Evolutionary conservation across 2,797 vertebrate species (phyloP).

Genomic region (Coreius guichenoti): DNA sequence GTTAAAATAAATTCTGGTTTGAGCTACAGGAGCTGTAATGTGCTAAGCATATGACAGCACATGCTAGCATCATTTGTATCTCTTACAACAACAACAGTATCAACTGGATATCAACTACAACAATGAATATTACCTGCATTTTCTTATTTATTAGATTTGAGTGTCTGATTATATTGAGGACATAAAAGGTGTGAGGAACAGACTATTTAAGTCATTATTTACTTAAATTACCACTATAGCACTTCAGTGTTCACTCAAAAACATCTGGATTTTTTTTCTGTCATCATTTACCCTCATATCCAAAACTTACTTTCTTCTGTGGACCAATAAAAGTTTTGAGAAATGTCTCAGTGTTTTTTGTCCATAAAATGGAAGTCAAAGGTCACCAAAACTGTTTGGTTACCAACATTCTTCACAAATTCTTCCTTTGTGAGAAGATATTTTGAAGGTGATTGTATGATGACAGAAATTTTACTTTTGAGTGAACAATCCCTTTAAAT

Average conservation of each 20-base stretch:
- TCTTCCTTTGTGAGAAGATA: neutral
- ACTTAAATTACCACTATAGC: neutral
- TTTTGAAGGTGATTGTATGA: neutral
- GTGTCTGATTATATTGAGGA: neutral
- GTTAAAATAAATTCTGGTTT: slow-evolving; percentile 13
- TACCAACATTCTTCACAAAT: neutral
- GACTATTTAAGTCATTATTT: neutral
- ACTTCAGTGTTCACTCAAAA: neutral
- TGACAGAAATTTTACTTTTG: neutral
- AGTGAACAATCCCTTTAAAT: neutral
- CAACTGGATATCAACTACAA: neutral
- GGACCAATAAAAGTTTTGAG: neutral
- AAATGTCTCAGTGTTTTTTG: neutral
- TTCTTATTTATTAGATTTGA: neutral
- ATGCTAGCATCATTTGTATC: neutral
- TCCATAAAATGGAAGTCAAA: neutral
- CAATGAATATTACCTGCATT: neutral
- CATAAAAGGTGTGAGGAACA: neutral
- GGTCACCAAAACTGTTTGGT: neutral
- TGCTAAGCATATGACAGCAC: neutral
- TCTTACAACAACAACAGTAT: no score
- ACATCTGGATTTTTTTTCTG: no score
- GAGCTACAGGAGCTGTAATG: neutral
- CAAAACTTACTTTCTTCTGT: neutral
- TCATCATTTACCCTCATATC: neutral